Base-by-base conservation (phyloP, 2,113 vertebrate genomes). In the Oenanthe oenanthe region DNA sequence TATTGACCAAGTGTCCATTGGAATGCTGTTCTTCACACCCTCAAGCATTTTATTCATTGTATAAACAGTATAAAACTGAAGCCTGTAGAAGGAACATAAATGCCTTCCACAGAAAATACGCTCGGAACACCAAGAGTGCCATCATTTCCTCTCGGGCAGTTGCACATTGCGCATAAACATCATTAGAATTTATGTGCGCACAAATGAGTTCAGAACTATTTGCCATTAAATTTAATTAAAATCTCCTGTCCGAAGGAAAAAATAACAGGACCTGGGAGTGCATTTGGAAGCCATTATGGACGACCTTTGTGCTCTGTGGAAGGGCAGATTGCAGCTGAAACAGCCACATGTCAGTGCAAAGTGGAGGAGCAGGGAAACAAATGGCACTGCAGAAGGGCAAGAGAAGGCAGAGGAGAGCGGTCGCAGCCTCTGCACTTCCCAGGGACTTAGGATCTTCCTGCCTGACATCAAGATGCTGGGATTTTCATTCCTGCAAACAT, bases 401-500 rank as follows among this genome's bases (percentile, higher is more conserved):
- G 65, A 53, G 58, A 60, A 67, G 47, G 63, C 71, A 73, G 36
- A 40, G n/a, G 13, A 80, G 48, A 89, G 61, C 21, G 9, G 19
- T 71, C 65, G 78, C 40, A 78, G 57, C 25, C 48, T 12, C 67
- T 28, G 43, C 42, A 1, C 29, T 31, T 47, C 36, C 38, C 57
- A 38, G 34, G n/a, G 13, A 26, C 29, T 4, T 21, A 4, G 68
- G 22, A 11, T 26, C 71, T 61, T 73, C 15, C 62, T 65, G 28
- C 13, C 42, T 22, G 51, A 4, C 28, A 9, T 22, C 0, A 0
- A 43, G 17, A 40, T 2, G 10, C 36, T 28, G 10, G 12, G 28
- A 24, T 25, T 57, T 31, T 58, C 40, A 31, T 21, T 45, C 1
- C 1, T 5, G 36, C 36, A 82, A 57, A 63, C 10, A 21, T 25